A percentile compares a stretch with the other conserved stretches of the same genome.
These are phyloP conservation scores for Chloebia gouldiae DNA, from an alignment of 2,113 vertebrate genomes.

Conservation along the genomic window DNA sequence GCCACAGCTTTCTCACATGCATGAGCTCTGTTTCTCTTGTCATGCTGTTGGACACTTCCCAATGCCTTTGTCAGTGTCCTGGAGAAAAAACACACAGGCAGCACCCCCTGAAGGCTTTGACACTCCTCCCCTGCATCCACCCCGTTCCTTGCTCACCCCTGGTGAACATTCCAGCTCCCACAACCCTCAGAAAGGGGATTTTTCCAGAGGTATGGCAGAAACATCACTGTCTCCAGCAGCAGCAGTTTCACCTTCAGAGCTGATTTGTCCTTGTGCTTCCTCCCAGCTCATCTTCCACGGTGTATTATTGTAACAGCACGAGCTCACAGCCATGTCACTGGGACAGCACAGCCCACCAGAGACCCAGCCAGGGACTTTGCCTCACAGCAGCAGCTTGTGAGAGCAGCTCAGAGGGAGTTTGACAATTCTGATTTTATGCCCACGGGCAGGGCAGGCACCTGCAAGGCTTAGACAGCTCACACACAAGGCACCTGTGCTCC, in stretches of 20 bases:
- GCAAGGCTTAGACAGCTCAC: background rate
- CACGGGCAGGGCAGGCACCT: background rate
- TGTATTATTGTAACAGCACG: background rate
- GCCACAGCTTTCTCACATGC: background rate
- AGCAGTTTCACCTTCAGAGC: background rate
- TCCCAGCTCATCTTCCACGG: background rate
- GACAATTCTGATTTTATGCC: background rate
- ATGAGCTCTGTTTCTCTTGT: background rate
- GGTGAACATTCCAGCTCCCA: background rate
- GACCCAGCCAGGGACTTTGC: background rate
- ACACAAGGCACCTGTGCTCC: background rate
- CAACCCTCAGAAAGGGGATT: background rate
- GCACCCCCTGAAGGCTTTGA: background rate
- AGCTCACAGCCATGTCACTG: rapidly evolving
- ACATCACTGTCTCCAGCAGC: background rate
- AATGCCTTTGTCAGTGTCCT: background rate
- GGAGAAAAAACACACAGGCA: background rate
- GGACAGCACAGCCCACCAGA: background rate
- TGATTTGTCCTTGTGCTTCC: background rate
- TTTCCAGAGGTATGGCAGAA: background rate
- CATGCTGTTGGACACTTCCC: rapidly evolving
- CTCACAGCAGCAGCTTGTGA: background rate
- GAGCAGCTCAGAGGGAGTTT: background rate
- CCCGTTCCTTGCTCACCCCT: background rate
- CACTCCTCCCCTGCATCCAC: background rate